Conservation (phyloP, 92 coral and sea anemone species). For the Metridium senile region DNA sequence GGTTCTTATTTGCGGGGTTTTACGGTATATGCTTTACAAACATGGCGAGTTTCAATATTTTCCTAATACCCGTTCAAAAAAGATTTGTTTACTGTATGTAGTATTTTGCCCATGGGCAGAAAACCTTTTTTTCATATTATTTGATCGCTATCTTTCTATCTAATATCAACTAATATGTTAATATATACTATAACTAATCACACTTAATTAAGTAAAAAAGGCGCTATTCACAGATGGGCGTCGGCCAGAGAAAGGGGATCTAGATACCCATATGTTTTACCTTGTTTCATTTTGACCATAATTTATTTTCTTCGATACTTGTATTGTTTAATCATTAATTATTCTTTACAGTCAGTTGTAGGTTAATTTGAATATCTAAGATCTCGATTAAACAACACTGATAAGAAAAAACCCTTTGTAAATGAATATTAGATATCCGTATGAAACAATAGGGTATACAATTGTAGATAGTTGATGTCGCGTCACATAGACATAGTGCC, state of each 20-base stretch:
- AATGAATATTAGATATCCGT: slow-evolving; percentile 13
- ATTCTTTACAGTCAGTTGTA: not conserved
- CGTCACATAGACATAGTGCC: slow-evolving; percentile 14
- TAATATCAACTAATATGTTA: not conserved
- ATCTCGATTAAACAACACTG: not conserved
- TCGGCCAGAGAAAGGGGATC: slow-evolving; percentile 1
- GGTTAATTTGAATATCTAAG: slow-evolving; percentile 10
- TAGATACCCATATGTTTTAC: not conserved
- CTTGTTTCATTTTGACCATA: not conserved
- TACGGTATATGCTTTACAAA: too few relatives aligned
- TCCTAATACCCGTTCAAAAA: too few relatives aligned
- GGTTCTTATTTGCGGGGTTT: too few relatives aligned
- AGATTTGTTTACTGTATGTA: too few relatives aligned
- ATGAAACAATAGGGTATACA: slow-evolving; percentile 1
- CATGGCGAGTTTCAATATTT: too few relatives aligned
- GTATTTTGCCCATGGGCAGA: too few relatives aligned
- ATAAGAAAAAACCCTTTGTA: slow-evolving; percentile 15
- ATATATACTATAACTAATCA: not conserved
- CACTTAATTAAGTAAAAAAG: not conserved
- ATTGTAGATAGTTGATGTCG: slow-evolving; percentile 9
- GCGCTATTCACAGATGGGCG: not conserved
- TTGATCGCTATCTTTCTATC: not conserved
- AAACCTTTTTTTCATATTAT: too few relatives aligned
- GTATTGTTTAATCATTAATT: not conserved
- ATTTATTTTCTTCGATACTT: not conserved